A percentile compares a stretch with the other conserved stretches of the same genome.
Conservation (phyloP, 2,888 invertebrate species). For the Sepiola atlantica region DNA sequence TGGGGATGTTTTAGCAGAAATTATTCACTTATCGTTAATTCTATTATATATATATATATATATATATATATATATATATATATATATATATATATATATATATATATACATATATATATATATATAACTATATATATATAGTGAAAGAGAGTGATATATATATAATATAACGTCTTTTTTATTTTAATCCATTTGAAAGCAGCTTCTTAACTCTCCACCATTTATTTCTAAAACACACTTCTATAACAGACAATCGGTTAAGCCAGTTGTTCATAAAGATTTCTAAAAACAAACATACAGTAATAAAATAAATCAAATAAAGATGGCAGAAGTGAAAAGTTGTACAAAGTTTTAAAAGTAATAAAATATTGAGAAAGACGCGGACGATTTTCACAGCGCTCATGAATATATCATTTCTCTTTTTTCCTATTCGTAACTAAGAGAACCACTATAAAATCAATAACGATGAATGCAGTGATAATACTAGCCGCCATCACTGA, state of each 20-base stretch:
- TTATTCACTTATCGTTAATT: no score
- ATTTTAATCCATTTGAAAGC: no score
- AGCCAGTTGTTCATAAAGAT: background rate
- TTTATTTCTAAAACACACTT: background rate
- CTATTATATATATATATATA: no score
- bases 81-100: no score
- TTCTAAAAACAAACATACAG: background rate
- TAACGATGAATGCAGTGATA: background rate
- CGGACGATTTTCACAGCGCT: background rate
- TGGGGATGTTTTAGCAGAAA: no score
- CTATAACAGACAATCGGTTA: background rate
- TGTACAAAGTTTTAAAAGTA: background rate
- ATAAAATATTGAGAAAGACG: background rate
- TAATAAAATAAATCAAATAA: background rate
- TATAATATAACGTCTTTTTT: no score
- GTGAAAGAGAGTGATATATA: no score
- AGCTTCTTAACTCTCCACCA: no score
- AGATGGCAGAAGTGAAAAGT: background rate
- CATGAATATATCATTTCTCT: background rate
- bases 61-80: no score
- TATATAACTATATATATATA: no score
- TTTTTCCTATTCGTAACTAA: background rate
- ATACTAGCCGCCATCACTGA: background rate
- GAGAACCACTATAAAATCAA: constrained; percentile 32
- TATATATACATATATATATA: no score